Base-by-base conservation (phyloP, 2,888 invertebrate genomes). In the Hermaeophaga mercurialis region DNA sequence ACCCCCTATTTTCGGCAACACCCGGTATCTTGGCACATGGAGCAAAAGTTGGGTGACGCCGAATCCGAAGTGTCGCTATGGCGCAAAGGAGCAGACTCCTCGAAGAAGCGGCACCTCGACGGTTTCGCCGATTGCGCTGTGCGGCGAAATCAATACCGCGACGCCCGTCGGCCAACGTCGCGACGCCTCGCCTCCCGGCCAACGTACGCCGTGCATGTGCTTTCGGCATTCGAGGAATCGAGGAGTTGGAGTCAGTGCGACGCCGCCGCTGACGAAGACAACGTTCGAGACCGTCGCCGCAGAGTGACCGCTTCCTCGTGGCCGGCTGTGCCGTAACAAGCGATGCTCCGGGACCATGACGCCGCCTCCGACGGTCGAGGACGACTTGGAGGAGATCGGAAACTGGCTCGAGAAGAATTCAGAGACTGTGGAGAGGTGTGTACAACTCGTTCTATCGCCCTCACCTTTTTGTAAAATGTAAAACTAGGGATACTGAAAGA, bases 381-480 rank as follows among this genome's bases (percentile, higher is more conserved):
- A 73, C 68, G 75, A 76, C 69, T 69, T 75, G 69, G 70, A 70
- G 61, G 70, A 72, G 72, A 72, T 49, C 49, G 66, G 67, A 61
- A 59, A 62, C 58, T 78, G 77, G 77, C 70, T 85, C 60, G 85
- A 86, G 66, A 78, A 81, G 49, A 88, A 90, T 74, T 86, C 88
- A 1, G 84, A 80, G 57, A 80, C 85, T 45, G 81, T 90, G 68
- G 91, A 91, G 74, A 83, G 84, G 70, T 93, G 91, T 88, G 58
- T 55, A 19, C 12, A 6, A n/a, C n/a, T n/a, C n/a, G n/a, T n/a
- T n/a, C n/a, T n/a, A n/a, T n/a, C n/a, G n/a, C n/a, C n/a, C n/a
- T n/a, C n/a, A n/a, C 22, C 7, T 22, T 5, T 22, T 22, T 22
- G 7, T 5, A 22, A 22, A 22, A 22, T 22, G 22, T 22, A 22